Evolutionary conservation across 2,113 vertebrate genomes (phyloP).

Genomic region (Irena cyanogastra): DNA sequence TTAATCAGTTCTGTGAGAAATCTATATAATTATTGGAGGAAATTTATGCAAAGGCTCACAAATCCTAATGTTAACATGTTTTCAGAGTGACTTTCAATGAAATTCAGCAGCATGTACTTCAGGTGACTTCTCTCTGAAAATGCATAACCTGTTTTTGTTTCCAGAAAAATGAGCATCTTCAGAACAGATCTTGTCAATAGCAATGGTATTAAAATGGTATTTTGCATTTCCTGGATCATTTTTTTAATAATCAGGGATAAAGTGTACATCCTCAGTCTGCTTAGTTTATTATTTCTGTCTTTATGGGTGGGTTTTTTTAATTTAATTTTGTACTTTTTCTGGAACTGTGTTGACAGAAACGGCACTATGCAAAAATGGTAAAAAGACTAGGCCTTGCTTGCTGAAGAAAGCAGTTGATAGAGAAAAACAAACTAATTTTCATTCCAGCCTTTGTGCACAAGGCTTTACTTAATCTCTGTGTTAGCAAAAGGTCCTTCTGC

Average conservation of each 20-base stretch:
- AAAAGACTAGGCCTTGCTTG: neutral
- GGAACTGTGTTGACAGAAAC: neutral
- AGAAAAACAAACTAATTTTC: neutral
- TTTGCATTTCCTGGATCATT: neutral
- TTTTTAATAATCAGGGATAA: neutral
- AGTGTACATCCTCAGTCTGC: neutral
- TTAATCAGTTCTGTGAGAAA: neutral
- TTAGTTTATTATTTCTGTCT: neutral
- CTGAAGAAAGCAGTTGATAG: neutral
- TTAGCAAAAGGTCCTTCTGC: neutral
- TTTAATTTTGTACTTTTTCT: neutral
- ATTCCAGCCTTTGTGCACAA: neutral
- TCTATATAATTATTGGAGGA: neutral
- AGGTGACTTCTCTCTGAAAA: neutral
- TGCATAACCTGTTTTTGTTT: neutral
- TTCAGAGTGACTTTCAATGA: neutral
- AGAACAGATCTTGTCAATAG: neutral
- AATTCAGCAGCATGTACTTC: neutral
- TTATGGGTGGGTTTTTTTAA: neutral
- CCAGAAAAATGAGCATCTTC: neutral
- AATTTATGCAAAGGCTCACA: neutral
- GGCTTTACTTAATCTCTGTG: neutral
- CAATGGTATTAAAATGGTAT: neutral
- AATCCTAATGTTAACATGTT: neutral
- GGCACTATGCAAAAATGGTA: neutral